These are phyloP conservation scores for Crotalus viridis DNA, from an alignment of 2,113 vertebrate species.

Conservation along the genomic window DNA sequence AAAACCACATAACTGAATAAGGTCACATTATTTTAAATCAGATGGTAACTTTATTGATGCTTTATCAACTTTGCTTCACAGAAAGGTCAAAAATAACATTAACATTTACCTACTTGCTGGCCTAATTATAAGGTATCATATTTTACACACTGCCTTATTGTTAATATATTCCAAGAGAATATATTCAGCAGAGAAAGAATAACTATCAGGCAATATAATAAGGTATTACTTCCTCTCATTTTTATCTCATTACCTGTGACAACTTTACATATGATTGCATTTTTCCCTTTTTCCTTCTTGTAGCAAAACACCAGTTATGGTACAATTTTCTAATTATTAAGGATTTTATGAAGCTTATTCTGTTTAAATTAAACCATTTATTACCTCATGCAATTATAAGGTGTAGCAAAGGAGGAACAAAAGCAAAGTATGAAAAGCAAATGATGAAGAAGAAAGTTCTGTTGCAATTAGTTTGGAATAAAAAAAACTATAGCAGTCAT, in stretches of 20 bases:
- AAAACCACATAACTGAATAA: background rate
- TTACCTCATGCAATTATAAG: slow-evolving; percentile 41
- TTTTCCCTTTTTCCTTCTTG: slow-evolving; percentile 6
- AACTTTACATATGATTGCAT: slow-evolving; percentile 26
- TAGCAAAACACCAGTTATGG: slow-evolving; percentile 30
- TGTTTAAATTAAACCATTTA: slow-evolving; percentile 47
- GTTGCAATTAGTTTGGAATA: background rate
- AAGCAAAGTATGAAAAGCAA: background rate
- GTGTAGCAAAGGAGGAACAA: background rate
- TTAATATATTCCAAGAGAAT: slow-evolving; percentile 31
- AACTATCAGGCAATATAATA: slow-evolving; percentile 32
- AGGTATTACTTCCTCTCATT: slow-evolving; percentile 22
- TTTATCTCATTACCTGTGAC: slow-evolving; percentile 35
- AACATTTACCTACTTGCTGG: slow-evolving; percentile 16
- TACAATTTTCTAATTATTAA: slow-evolving; percentile 47
- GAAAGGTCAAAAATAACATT: background rate
- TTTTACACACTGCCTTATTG: background rate
- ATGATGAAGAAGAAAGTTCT: background rate
- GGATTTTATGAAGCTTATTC: slow-evolving; percentile 28
- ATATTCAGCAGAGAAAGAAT: slow-evolving; percentile 9
- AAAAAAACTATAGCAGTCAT: background rate
- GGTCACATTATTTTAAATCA: background rate
- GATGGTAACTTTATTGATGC: background rate
- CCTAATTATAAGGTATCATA: slow-evolving; percentile 31
- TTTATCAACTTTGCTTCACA: background rate